Evolutionary conservation across 2,888 invertebrate species (phyloP), one percentile per base, ranked within the genome.

Genomic region (Erebia ligea): DNA sequence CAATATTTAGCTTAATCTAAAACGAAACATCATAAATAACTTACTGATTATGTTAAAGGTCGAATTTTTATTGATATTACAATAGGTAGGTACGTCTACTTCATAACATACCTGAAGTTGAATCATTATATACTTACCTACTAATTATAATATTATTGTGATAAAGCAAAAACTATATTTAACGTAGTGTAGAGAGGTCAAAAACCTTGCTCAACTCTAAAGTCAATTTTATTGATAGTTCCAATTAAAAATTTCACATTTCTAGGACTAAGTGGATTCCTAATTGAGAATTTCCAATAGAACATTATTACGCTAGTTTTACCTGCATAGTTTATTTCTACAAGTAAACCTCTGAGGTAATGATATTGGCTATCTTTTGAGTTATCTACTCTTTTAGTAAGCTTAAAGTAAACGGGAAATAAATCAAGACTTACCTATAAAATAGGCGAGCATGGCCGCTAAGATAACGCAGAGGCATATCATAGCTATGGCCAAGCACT

Each of bases 371-470:
- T 42, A 42, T 42, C 42, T 11, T 42, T 42, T 42, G 11, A 9
- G 42, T 42, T 42, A 6, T 34, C 5, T 34, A 34, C 34, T 34
- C 6, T 34, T 25, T 25, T 25, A 25, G 25, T 25, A 25, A 3
- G 25, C 34, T 34, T 34, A 34, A 34, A 34, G 6, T 34, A 0
- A 34, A 34, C 6, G 34, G 34, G 6, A 45, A 45, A 13, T 45
- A 45, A 34, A 13, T 64, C 17, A 40, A 54, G 42, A 92, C 96
- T 96, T 95, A 98, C 98, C 97, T 94, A 98, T 98, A 94, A 98
- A 98, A 94, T 98, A 98, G 82, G 98, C 97, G 89, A 98, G 95
- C 96, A 98, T 98, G 80, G 98, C 98, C 83, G 97, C 96, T 85
- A 98, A 95, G 83, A 97, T 96, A 86, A 98, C 97, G 86, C 97